These are phyloP conservation scores for Phyllotreta striolata DNA, from an alignment of 2,888 invertebrate species.

Conservation along the genomic window DNA sequence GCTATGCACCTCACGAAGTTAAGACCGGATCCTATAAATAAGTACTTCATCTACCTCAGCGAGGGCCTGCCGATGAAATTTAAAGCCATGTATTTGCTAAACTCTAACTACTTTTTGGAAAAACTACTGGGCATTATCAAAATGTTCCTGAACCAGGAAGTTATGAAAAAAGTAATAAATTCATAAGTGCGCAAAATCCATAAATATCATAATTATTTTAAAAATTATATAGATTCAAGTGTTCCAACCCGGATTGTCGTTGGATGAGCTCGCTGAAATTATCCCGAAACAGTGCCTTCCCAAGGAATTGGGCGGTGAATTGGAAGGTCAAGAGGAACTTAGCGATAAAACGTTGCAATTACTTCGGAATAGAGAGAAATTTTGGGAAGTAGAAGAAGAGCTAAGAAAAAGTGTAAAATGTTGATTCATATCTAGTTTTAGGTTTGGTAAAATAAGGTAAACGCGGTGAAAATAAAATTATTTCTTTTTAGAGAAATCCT, in stretches of 20 bases:
- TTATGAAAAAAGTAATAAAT: slow-evolving; percentile 10
- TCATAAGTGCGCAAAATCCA: neutral
- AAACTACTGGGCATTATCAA: neutral
- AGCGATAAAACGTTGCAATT: neutral
- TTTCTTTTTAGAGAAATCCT: no score
- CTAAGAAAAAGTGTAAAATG: neutral
- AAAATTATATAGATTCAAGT: no score
- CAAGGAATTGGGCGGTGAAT: slow-evolving; percentile 4
- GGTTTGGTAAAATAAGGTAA: no score
- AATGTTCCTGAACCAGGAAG: neutral
- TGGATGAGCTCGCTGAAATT: neutral
- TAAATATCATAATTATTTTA: no score
- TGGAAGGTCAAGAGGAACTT: neutral
- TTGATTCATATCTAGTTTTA: no score
- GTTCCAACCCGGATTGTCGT: neutral
- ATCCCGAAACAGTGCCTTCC: slow-evolving; percentile 1
- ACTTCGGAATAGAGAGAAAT: neutral
- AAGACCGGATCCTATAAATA: slow-evolving; percentile 5
- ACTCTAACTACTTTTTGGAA: slow-evolving; percentile 9
- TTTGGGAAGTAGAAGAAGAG: neutral
- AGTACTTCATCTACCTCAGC: slow-evolving; percentile 4
- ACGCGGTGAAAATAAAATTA: no score
- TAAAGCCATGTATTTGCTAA: slow-evolving; percentile 10
- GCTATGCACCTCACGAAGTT: slow-evolving; percentile 2
- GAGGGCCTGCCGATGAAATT: slow-evolving; percentile 3